Evolutionary conservation across 2,888 invertebrate species (phyloP).

Genomic region (Drosophila falleni): DNA sequence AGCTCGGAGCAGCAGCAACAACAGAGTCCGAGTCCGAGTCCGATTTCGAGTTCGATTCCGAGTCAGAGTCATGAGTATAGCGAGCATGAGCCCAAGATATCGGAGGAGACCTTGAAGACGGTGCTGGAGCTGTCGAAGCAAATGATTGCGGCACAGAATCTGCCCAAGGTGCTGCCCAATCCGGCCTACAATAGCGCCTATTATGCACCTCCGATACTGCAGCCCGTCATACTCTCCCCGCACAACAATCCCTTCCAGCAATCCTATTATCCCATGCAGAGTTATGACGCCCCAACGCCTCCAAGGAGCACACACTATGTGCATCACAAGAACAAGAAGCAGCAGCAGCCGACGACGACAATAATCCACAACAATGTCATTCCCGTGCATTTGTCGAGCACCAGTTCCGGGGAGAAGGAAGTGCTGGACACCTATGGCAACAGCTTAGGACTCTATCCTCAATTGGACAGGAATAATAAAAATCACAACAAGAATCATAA

Average conservation of each 20-base stretch:
- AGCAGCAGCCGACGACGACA: constrained; percentile 71
- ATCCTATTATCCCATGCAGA: constrained; percentile 51
- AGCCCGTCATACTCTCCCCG: constrained; percentile 81
- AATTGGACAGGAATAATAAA: constrained; percentile 33
- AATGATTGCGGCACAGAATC: constrained; percentile 84
- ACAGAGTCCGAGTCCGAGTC: neutral
- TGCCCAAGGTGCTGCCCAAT: constrained; percentile 82
- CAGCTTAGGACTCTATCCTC: constrained; percentile 74
- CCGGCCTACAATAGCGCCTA: constrained; percentile 66
- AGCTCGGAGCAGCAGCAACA: constrained; percentile 44
- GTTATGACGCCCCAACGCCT: constrained; percentile 23
- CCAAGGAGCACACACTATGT: constrained; percentile 37
- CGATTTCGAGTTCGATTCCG: neutral
- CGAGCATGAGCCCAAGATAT: constrained; percentile 82
- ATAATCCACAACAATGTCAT: constrained; percentile 85
- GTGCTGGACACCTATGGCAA: constrained; percentile 83
- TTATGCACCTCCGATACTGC: constrained; percentile 80
- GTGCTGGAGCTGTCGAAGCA: constrained; percentile 85
- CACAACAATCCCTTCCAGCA: constrained; percentile 73
- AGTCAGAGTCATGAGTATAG: constrained; percentile 57
- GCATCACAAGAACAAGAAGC: constrained; percentile 61
- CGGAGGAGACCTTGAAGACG: constrained; percentile 85
- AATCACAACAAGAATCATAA: constrained; percentile 22
- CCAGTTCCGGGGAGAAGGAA: constrained; percentile 77
- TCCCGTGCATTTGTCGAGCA: constrained; percentile 79